Evolutionary conservation across 2,888 invertebrate species (phyloP).

Genomic region (Drosophila atroscutellata): DNA sequence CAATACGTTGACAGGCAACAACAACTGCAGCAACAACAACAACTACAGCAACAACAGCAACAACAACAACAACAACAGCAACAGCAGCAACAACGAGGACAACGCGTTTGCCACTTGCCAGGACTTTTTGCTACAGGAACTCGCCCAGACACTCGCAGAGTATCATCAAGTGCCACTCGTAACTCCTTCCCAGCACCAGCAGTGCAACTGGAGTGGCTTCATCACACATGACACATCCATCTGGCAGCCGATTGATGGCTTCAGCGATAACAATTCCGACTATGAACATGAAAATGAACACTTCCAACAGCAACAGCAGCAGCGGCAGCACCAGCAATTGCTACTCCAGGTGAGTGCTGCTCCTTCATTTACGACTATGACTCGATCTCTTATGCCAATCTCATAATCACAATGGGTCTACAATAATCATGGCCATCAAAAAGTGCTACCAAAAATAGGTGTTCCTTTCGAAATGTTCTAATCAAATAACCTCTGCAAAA

Average conservation of each 20-base stretch:
- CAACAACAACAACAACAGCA: background rate
- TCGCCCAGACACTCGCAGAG: conserved; percentile 44
- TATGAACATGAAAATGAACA: conserved; percentile 8
- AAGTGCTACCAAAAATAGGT: background rate
- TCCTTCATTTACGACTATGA: background rate
- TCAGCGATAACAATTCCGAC: conserved; percentile 9
- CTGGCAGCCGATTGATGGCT: conserved; percentile 33
- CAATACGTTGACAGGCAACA: conserved; percentile 49
- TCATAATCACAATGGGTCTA: background rate
- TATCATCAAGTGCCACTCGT: conserved; percentile 21
- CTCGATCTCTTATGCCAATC: background rate
- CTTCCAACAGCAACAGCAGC: conserved; percentile 4
- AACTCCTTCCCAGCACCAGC: conserved; percentile 14
- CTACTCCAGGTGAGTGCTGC: conserved; percentile 25
- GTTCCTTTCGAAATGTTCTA: background rate
- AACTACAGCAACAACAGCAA: background rate
- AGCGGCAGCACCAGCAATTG: background rate
- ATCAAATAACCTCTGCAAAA: background rate
- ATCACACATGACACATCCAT: conserved; percentile 5
- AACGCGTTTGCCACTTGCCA: conserved; percentile 63
- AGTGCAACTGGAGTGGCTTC: conserved; percentile 10
- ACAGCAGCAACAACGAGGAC: background rate
- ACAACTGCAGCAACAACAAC: background rate
- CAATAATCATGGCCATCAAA: background rate
- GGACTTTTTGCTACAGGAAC: conserved; percentile 67